These are phyloP conservation scores for Melanostoma scalare DNA, from an alignment of 2,888 invertebrate genomes.

Conservation along the genomic window DNA sequence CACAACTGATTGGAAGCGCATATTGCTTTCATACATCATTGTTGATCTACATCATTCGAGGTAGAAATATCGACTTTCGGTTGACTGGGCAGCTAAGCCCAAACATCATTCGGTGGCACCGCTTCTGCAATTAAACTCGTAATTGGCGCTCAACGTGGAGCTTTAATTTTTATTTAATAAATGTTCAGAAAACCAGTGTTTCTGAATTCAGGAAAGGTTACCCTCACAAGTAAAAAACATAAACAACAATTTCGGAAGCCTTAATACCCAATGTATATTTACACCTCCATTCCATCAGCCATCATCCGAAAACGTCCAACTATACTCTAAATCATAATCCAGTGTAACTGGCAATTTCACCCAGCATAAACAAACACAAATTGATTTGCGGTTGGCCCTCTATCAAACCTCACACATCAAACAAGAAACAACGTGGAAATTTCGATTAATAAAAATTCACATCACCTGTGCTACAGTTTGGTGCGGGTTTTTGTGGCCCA, in stretches of 20 bases:
- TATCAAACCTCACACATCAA: conserved; percentile 20
- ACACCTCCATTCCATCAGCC: neutral
- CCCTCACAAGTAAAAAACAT: neutral
- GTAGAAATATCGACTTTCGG: too few relatives aligned
- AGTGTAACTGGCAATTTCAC: conserved; percentile 16
- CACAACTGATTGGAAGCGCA: too few relatives aligned
- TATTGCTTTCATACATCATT: too few relatives aligned
- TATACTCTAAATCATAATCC: conserved; percentile 8
- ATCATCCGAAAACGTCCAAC: neutral
- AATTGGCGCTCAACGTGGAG: conserved; percentile 11
- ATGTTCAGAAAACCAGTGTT: too few relatives aligned
- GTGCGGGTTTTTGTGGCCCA: conserved; percentile 8
- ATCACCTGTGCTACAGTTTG: conserved; percentile 29
- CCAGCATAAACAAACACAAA: conserved; percentile 45
- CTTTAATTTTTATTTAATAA: too few relatives aligned
- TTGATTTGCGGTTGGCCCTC: conserved; percentile 49
- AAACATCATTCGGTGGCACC: neutral
- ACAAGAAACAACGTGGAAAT: conserved; percentile 7
- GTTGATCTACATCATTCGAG: too few relatives aligned
- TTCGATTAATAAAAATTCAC: conserved; percentile 48
- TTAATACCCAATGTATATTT: conserved; percentile 13
- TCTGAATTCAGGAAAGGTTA: neutral
- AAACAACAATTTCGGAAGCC: neutral
- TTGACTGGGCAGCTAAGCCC: too few relatives aligned
- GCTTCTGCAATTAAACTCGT: neutral